phyloP scores from a whole-genome alignment of 2,113 vertebrate species.

The Pavo muticus region DNA sequence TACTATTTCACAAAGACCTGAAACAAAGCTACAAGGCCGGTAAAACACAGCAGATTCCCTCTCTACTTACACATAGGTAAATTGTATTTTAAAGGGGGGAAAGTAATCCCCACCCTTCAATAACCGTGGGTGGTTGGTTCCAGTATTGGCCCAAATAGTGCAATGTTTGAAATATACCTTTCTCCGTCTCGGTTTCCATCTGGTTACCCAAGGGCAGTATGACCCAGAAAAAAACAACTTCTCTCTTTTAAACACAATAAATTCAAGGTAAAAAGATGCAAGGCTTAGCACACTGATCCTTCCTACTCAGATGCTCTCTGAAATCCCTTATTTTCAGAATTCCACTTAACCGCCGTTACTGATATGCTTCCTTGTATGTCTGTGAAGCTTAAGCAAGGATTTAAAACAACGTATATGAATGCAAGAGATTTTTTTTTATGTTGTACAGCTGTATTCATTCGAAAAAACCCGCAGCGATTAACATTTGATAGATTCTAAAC shows the following conservation, averaged over 20 bases:
- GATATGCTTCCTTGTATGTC: neutral
- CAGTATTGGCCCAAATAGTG: neutral
- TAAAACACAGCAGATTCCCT: neutral
- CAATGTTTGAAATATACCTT: constrained; percentile 33
- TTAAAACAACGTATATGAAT: neutral
- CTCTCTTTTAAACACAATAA: constrained; percentile 39
- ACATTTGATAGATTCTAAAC: neutral
- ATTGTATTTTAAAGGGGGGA: neutral
- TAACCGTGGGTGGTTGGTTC: constrained; percentile 42
- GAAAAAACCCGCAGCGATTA: neutral
- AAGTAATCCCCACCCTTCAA: neutral
- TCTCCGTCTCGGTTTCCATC: constrained; percentile 29
- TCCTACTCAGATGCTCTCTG: neutral
- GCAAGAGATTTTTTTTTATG: neutral
- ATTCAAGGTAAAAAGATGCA: constrained; percentile 23
- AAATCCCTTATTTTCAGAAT: neutral
- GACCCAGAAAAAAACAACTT: constrained; percentile 34
- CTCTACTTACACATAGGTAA: neutral
- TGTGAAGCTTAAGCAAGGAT: neutral
- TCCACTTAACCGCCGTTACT: neutral
- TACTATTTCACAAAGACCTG: neutral
- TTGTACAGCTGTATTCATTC: neutral
- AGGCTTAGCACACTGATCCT: neutral
- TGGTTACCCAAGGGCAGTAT: constrained; percentile 44
- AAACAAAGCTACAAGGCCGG: neutral